Conservation (phyloP, 2,888 invertebrate genomes). For the Drosophila nigritarsus region DNA sequence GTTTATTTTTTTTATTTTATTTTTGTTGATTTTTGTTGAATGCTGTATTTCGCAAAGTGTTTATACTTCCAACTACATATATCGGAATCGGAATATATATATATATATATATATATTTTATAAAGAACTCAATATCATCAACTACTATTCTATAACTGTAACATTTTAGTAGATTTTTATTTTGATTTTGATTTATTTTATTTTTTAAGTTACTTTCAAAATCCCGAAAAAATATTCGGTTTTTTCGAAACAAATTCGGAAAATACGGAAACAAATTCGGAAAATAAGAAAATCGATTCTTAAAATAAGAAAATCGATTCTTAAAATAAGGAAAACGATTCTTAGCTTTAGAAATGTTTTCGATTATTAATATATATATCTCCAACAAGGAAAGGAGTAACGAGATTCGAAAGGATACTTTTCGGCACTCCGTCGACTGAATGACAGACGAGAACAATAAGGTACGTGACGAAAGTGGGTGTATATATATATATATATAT, state of each 20-base stretch:
- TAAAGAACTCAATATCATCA: not conserved
- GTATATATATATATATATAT: no score
- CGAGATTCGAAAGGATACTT: no score
- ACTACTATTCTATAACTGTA: not conserved
- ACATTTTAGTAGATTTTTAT: not conserved
- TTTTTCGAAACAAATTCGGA: not conserved
- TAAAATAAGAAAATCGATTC: no score
- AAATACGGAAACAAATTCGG: not conserved
- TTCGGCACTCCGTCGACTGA: no score
- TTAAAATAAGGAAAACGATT: no score
- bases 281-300: not conserved
- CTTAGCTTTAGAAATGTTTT: not conserved
- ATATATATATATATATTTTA: not conserved
- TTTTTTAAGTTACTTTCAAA: not conserved
- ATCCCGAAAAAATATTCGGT: no score
- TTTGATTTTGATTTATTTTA: not conserved
- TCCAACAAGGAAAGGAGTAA: no score
- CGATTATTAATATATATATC: not conserved
- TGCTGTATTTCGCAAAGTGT: no score
- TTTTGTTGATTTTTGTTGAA: no score
- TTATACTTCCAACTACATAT: no score
- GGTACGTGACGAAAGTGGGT: not conserved
- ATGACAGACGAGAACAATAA: not conserved
- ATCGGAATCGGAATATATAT: not conserved
- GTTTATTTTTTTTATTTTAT: no score